Evolutionary conservation across 2,797 vertebrate genomes (phyloP).

Genomic region (Chiroxiphia lanceolata): DNA sequence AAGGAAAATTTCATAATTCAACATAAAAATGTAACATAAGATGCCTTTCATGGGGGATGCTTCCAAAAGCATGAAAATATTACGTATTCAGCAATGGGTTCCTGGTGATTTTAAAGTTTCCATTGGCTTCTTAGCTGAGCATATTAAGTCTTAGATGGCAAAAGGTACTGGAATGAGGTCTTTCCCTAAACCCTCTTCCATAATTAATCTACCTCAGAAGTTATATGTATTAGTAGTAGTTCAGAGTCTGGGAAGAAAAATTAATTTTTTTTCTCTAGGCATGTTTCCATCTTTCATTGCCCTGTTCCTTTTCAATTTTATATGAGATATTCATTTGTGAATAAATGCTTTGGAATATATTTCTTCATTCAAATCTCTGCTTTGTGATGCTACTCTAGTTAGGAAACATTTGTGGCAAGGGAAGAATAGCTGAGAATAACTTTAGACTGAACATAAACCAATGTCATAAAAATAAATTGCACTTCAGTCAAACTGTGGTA

Average conservation of each 20-base stretch:
- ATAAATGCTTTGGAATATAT: background rate
- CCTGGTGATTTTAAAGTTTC: background rate
- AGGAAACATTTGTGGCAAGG: background rate
- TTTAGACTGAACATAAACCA: background rate
- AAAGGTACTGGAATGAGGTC: background rate
- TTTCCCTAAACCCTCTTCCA: background rate
- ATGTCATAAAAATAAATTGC: background rate
- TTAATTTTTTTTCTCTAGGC: background rate
- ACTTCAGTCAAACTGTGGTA: background rate
- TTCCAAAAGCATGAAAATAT: background rate
- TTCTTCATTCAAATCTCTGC: background rate
- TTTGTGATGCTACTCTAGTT: background rate
- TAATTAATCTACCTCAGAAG: background rate
- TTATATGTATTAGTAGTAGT: background rate
- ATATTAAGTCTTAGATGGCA: background rate
- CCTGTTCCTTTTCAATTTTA: background rate
- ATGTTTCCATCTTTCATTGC: background rate
- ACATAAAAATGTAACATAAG: background rate
- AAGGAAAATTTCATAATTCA: background rate
- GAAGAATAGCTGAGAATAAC: background rate
- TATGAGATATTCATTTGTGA: background rate
- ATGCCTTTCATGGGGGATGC: background rate
- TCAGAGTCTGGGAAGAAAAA: background rate
- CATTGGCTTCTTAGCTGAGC: background rate
- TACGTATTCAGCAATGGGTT: background rate